Percentiles rank a stretch among this genome's conserved stretches.
Evolutionary conservation across 2,888 invertebrate species (phyloP).

Genomic region (Biston betularia): DNA sequence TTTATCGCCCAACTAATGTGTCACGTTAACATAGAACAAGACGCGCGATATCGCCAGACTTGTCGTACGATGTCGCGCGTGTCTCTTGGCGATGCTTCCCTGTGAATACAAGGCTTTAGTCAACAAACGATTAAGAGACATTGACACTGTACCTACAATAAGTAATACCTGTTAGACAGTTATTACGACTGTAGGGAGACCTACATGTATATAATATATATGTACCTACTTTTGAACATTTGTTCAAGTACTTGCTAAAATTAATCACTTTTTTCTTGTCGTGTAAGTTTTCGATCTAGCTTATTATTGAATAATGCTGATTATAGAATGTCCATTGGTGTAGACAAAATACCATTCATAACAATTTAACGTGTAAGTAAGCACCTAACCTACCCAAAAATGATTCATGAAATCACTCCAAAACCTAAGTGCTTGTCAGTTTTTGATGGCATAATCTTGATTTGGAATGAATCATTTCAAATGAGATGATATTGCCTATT

Average conservation of each 20-base stretch:
- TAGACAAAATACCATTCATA: not conserved
- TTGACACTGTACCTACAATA: too few species aligned
- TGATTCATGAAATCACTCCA: slow-evolving; percentile 14
- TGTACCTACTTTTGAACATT: too few species aligned
- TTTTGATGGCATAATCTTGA: slow-evolving; percentile 22
- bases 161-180: too few species aligned
- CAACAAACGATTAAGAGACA: too few species aligned
- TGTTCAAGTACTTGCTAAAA: not conserved
- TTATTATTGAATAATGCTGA: too few species aligned
- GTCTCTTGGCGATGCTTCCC: too few species aligned
- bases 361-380: not conserved
- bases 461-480: not conserved
- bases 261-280: not conserved
- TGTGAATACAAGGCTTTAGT: too few species aligned
- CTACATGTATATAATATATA: too few species aligned
- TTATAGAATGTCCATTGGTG: not conserved
- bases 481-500: slow-evolving; percentile 8
- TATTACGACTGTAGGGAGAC: not conserved
- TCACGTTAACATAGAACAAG: too few species aligned
- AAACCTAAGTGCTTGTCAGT: slow-evolving; percentile 16
- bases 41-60: too few species aligned
- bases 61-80: too few species aligned
- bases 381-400: not conserved
- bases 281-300: too few species aligned
- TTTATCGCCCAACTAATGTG: not conserved